These are phyloP conservation scores for Coreoperca whiteheadi DNA, from an alignment of 2,113 vertebrate species.

Conservation along the genomic window DNA sequence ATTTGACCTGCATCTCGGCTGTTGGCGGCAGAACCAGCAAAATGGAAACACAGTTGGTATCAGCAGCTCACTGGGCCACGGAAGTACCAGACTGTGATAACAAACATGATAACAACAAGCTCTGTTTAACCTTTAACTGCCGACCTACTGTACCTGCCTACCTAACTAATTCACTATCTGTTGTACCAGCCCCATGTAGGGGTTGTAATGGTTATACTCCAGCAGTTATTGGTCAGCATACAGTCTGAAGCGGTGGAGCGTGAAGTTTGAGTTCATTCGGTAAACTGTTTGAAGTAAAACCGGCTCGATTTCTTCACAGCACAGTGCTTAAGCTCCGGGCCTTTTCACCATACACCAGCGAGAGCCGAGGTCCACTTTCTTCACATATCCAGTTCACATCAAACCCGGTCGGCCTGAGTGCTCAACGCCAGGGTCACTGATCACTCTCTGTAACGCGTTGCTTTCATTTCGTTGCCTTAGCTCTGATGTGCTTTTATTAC, in stretches of 20 bases:
- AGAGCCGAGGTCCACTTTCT: not conserved
- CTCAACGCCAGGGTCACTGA: slow-evolving; percentile 16
- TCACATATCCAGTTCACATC: slow-evolving; percentile 16
- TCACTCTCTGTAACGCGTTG: not conserved
- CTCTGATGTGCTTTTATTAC: not conserved
- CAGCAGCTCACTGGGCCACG: not conserved
- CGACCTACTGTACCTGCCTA: not conserved
- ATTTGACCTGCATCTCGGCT: too few relatives aligned
- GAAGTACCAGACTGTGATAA: slow-evolving; percentile 7
- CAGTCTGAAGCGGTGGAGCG: not conserved
- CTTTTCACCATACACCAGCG: not conserved
- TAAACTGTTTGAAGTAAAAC: slow-evolving; percentile 3
- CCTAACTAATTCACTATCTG: not conserved
- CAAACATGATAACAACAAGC: not conserved
- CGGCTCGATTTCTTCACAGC: not conserved
- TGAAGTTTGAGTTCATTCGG: not conserved
- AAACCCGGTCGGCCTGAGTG: not conserved
- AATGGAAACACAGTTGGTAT: not conserved
- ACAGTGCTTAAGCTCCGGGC: not conserved
- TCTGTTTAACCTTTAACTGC: not conserved
- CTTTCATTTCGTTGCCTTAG: slow-evolving; percentile 5
- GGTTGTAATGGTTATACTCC: not conserved
- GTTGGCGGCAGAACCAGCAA: too few relatives aligned
- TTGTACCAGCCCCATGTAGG: not conserved
- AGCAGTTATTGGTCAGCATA: not conserved